Evolutionary conservation across 2,113 vertebrate genomes (phyloP), one percentile per base, ranked within the genome.

Genomic region (Tetrax tetrax): DNA sequence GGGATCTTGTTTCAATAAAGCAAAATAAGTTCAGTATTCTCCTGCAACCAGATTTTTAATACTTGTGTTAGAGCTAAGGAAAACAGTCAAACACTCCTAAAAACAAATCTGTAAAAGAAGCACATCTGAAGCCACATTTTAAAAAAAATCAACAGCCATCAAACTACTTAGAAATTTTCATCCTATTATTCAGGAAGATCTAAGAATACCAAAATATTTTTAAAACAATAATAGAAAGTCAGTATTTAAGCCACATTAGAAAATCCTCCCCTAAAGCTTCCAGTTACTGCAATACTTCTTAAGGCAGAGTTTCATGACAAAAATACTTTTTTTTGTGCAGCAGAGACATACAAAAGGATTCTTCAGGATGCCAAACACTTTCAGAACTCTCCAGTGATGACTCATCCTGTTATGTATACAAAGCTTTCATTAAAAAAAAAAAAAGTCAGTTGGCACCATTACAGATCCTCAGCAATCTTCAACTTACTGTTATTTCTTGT

Each of bases 401-500:
- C 89, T 87, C 91, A 96, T n/a, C 87, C 93, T 96, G 89, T 95
- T 97, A 96, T 96, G 87, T 95, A 97, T 89, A 95, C 90, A 94
- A 96, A 96, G 91, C 89, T 86, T 95, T 94, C 91, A 96, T 95
- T 87, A 87, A 72, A 60, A 92, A 74, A 72, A 60, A 92, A 74
- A 87, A 85, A 48, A 94, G 78, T 65, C 89, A 93, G 37, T 76
- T 96, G 95, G 93, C 97, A 94, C 76, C 94, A 56, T 63, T 91
- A 89, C 93, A 96, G 83, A 68, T 66, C 91, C 87, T 94, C 94
- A 95, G 85, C 61, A 74, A 96, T 85, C 94, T 88, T 78, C 95
- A 91, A 83, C 78, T 86, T 64, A 89, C 85, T 95, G 87, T 51
- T 90, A 83, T 89, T 94, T 97, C 90, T 97, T 94, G 50, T 33